A percentile compares a stretch with the other conserved stretches of the same genome.
These are phyloP conservation scores for Fregata magnificens DNA, from an alignment of 2,113 vertebrate genomes.

Conservation along the genomic window DNA sequence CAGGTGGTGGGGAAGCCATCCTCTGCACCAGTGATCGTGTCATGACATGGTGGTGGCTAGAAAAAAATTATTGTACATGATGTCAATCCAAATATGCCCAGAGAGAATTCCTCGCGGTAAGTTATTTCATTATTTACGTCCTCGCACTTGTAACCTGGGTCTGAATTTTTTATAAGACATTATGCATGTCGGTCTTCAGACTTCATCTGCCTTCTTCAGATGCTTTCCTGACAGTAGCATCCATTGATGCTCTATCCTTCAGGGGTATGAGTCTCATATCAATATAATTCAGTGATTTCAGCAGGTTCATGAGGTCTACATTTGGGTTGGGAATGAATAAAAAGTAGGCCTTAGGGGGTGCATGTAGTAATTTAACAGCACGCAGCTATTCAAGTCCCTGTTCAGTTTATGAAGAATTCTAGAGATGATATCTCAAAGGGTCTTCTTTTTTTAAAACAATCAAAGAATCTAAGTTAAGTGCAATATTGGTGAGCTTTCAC, in stretches of 20 bases:
- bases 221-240: neutral
- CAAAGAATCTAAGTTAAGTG: neutral
- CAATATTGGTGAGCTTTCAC: neutral
- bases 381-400: neutral
- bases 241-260: neutral
- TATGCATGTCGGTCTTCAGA: neutral
- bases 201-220: neutral
- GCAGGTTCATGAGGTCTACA: neutral
- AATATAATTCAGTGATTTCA: neutral
- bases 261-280: neutral
- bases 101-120: neutral
- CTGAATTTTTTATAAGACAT: neutral
- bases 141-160: neutral
- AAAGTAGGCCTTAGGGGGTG: neutral
- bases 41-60: neutral
- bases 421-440: neutral
- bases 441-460: neutral
- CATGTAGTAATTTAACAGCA: neutral
- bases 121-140: neutral
- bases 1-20: neutral
- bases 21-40: neutral
- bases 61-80: neutral
- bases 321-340: neutral
- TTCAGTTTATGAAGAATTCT: neutral
- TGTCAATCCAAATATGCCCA: neutral